Evolutionary conservation across 1,140 invertebrate genomes (phyloP).

Genomic region (Sogatella furcifera): DNA sequence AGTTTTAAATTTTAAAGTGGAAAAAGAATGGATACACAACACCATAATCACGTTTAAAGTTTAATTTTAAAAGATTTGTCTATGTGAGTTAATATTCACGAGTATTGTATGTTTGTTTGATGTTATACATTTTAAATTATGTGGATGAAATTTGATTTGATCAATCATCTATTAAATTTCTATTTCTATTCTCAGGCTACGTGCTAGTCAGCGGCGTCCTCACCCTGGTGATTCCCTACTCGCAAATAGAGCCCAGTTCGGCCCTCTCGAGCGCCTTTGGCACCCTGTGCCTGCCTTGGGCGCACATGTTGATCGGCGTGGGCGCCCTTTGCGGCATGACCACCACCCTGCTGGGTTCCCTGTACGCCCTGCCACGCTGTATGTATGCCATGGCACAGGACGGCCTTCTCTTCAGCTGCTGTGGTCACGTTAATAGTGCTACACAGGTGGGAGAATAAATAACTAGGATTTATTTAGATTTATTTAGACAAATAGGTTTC

Average conservation of each 20-base stretch:
- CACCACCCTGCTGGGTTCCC: conserved; percentile 69
- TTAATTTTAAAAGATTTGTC: too few relatives aligned
- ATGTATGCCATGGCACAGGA: conserved; percentile 85
- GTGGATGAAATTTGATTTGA: too few relatives aligned
- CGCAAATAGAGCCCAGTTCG: conserved; percentile 50
- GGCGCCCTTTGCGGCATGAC: conserved; percentile 87
- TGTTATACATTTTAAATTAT: too few relatives aligned
- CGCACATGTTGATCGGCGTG: conserved; percentile 58
- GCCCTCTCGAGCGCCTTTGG: conserved; percentile 78
- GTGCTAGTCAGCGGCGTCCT: conserved; percentile 65
- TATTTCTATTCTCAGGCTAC: conserved; percentile 46
- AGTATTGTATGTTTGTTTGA: too few relatives aligned
- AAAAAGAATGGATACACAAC: too few relatives aligned
- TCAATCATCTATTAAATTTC: too few relatives aligned
- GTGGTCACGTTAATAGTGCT: conserved; percentile 59
- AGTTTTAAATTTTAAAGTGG: too few relatives aligned
- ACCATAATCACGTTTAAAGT: too few relatives aligned
- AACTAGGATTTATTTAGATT: too few relatives aligned
- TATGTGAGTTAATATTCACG: too few relatives aligned
- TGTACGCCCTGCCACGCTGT: conserved; percentile 73
- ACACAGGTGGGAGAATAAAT: conserved; percentile 52
- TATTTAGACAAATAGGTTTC: too few relatives aligned
- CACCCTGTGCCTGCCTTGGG: conserved; percentile 60
- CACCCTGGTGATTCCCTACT: conserved; percentile 75
- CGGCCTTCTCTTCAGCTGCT: conserved; percentile 70